Evolutionary conservation across 2,888 invertebrate genomes (phyloP), one percentile per base, ranked within the genome.

Genomic region (Drosophila paranaensis): DNA sequence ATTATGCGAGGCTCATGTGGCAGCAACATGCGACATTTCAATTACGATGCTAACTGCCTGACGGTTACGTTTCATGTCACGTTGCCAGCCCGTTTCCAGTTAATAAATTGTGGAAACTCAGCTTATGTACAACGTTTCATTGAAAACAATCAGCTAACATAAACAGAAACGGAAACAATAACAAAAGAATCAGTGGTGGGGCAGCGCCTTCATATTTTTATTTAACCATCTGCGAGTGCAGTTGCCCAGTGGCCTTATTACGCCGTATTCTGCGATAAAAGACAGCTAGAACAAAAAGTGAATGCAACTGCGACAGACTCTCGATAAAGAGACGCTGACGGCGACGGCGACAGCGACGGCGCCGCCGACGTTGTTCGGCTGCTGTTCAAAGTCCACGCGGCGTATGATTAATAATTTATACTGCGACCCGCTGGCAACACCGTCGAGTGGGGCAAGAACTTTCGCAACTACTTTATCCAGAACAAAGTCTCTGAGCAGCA

Each of bases 1-100:
- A 60, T 39, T 40, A 13, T 61, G 63, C n/a, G 62, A 13, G 9
- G 30, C 74, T 87, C 90, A 90, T 90, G 90, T 90, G 90, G 82
- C 74, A 71, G 71, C 74, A 65, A 75, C 88, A 86, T 87, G 81
- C 78, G 86, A 75, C 72, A 73, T 33, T 71, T 82, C 71, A 86
- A 84, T 90, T 87, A 77, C 70, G 53, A 71, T 70, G 53, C 57
- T 50, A 30, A 46, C 35, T 54, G 56, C 42, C 68, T 80, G 68
- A 56, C 45, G 63, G 64, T 42, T 42, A 56, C 62, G 62, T 66
- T 74, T 61, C 61, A 58, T 53, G 60, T 60, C 51, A 62, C 53
- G 67, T 30, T 68, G 60, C 55, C 10, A 48, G 46, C 37, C 64
- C 42, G 72, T 74, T 81, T 74, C 37, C 67, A 71, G 68, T 53